phyloP scores from a whole-genome alignment of 2,888 invertebrate genomes.

The Gymnosoma rotundatum region DNA sequence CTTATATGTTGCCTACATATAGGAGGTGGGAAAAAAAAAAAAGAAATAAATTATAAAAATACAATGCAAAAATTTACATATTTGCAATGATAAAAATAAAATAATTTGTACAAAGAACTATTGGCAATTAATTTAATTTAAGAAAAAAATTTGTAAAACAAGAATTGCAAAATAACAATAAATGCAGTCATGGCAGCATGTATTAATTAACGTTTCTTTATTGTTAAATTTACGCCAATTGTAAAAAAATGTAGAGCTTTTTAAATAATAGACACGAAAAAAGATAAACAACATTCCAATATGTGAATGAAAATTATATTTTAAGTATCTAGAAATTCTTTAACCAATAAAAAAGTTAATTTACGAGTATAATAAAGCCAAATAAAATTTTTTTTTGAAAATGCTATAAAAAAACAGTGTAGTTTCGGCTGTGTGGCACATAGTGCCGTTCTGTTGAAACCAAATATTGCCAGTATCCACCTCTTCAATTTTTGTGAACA shows the following conservation, averaged over 20 bases:
- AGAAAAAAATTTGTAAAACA: constrained; percentile 2
- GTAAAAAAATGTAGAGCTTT: not conserved
- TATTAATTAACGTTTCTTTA: constrained; percentile 26
- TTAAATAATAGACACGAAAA: no score
- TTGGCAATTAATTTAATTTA: constrained; percentile 65
- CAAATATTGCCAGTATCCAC: no score
- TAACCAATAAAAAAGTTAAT: no score
- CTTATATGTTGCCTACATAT: constrained; percentile 19
- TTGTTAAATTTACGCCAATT: not conserved
- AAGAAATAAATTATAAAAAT: not conserved
- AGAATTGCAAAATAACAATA: constrained; percentile 26
- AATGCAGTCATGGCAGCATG: constrained; percentile 30
- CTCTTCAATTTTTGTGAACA: no score
- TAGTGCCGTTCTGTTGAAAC: no score
- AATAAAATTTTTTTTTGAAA: no score
- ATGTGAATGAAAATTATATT: not conserved
- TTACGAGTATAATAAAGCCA: no score
- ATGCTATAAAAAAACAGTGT: no score
- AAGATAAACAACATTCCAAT: not conserved
- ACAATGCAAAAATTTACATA: constrained; percentile 13
- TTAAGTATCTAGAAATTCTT: no score
- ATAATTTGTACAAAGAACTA: constrained; percentile 55
- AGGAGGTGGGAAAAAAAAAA: not conserved
- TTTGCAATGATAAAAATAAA: constrained; percentile 44
- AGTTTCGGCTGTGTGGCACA: no score